Base-by-base conservation (phyloP, 2,888 invertebrate species). In the Nomada fucata region DNA sequence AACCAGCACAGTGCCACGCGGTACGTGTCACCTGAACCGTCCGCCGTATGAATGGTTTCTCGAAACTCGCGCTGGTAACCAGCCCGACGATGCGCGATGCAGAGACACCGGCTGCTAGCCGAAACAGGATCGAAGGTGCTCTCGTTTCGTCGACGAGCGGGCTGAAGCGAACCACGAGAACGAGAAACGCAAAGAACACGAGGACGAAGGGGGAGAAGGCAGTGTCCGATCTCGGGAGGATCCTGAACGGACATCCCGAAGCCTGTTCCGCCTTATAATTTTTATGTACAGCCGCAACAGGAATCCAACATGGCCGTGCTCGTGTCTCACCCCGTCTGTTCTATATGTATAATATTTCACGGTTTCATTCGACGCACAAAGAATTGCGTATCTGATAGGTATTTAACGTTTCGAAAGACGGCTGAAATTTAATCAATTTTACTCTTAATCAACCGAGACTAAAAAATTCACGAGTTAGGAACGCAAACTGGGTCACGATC, bases 301-400 rank as follows among this genome's bases (percentile, higher is more conserved):
- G 90, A 91, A 92, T 92, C 89, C 90, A 92, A 91, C 76, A 92
- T 92, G 92, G 92, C 91, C 79, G 84, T 29, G 83, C 68, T 78
- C 79, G 63, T 75, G 75, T 83, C 82, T 85, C 79, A 64, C 59
- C 77, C 86, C 79, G 86, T 47, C 47, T 13, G 15, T 47, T 15
- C 47, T 47, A 47, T 47, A 47, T 47, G 47, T 15, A 15, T 47
- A 47, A 47, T 47, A 13, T 15, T 2, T 15, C 57, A 2, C 57
- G 23, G 57, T 5, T 20, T 53, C 53, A 53, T 53, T 20, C 53
- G 20, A 5, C 53, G 20, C 20, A 0, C n/a, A 10, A 53, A 53
- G 20, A n/a, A 53, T 20, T 53, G n/a, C 7, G 11, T 2, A 5
- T n/a, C n/a, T 20, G n/a, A 20, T n/a, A 53, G 5, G n/a, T 53